Percentiles rank a stretch among this genome's conserved stretches.
Conservation (phyloP, 2,113 vertebrate genomes). For the Silurus meridionalis region DNA sequence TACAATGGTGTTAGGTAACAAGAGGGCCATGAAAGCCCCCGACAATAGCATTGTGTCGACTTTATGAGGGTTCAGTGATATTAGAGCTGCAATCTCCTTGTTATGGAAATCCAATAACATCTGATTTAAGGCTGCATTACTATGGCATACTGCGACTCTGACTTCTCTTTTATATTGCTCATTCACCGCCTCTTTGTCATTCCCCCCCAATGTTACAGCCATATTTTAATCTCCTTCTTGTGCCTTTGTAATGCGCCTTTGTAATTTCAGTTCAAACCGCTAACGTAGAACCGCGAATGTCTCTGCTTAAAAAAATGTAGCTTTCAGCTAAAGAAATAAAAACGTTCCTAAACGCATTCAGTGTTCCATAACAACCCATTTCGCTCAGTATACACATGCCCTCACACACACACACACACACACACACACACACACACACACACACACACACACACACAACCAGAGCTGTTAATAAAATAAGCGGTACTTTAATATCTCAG, state of each 20-base stretch:
- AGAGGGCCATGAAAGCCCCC: constrained; percentile 6
- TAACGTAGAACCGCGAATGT: not conserved
- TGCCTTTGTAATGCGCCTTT: constrained; percentile 24
- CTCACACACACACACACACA: not conserved
- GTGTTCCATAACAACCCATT: constrained; percentile 26
- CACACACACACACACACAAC: not conserved
- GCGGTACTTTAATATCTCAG: not conserved
- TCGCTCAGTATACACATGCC: not conserved
- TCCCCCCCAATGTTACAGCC: not conserved
- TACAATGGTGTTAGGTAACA: constrained; percentile 44
- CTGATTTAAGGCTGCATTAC: constrained; percentile 17
- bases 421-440: constrained; percentile 10
- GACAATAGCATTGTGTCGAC: constrained; percentile 8
- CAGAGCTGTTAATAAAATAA: not conserved
- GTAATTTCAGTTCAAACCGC: constrained; percentile 18
- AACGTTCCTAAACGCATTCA: constrained; percentile 13
- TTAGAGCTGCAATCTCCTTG: constrained; percentile 25
- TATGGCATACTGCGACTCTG: not conserved
- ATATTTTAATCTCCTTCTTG: not conserved
- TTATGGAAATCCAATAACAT: constrained; percentile 32
- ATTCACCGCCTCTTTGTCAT: not conserved
- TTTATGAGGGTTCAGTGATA: not conserved
- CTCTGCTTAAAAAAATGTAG: constrained; percentile 6
- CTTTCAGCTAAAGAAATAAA: constrained; percentile 26
- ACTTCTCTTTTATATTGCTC: constrained; percentile 1